These are phyloP conservation scores for Vanacampus margaritifer DNA, from an alignment of 2,113 vertebrate genomes.

Conservation along the genomic window DNA sequence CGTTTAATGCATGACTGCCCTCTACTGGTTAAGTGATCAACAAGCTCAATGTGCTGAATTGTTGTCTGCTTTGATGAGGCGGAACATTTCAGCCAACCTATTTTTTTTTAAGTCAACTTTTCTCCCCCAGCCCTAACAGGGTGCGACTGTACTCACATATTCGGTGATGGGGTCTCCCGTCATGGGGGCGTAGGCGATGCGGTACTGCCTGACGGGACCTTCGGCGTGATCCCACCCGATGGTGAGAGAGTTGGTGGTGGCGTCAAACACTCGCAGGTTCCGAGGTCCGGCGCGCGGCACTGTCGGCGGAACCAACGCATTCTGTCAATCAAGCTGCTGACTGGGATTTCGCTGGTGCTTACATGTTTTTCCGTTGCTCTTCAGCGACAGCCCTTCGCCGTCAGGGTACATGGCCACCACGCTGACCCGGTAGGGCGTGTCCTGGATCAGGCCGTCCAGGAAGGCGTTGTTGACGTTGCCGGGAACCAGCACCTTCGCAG, in stretches of 20 bases:
- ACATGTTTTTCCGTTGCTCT: conserved; percentile 84
- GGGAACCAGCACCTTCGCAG: conserved; percentile 81
- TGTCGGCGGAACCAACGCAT: conserved; percentile 43
- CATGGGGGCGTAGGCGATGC: conserved; percentile 84
- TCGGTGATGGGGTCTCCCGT: conserved; percentile 89
- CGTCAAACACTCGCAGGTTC: conserved; percentile 87
- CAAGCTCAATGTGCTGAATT: no score
- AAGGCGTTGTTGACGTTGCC: conserved; percentile 79
- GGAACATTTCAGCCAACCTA: no score
- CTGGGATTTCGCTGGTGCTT: conserved; percentile 43
- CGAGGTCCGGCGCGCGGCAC: conserved; percentile 88
- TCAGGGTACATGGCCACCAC: conserved; percentile 85
- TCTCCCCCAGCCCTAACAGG: no score
- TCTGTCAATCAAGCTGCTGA: not conserved
- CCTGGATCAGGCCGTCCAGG: conserved; percentile 85
- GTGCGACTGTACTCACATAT: conserved; percentile 78
- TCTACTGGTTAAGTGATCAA: no score
- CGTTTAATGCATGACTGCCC: no score
- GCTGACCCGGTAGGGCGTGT: conserved; percentile 84
- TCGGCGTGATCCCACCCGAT: conserved; percentile 95
- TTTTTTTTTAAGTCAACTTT: no score
- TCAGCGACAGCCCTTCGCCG: conserved; percentile 78
- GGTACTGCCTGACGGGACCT: conserved; percentile 90
- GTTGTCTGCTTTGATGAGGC: no score
- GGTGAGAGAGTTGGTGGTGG: conserved; percentile 89